These are phyloP conservation scores for Platycheirus rosarum DNA, from an alignment of 2,888 invertebrate species.

Conservation along the genomic window DNA sequence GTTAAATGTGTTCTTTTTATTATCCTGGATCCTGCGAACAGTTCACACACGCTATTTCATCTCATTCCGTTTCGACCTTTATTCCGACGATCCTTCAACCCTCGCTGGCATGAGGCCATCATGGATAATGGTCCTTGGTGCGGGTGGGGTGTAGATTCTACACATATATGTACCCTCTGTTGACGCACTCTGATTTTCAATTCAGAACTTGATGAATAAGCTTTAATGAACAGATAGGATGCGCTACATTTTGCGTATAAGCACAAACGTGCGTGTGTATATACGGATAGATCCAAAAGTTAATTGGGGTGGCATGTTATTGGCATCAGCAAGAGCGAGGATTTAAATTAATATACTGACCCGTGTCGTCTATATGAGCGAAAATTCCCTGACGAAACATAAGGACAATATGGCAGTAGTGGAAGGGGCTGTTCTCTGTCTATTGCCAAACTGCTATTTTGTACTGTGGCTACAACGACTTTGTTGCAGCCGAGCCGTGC, in stretches of 20 bases:
- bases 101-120: not conserved
- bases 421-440: not conserved
- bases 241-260: constrained; percentile 16
- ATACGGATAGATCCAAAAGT: constrained; percentile 64
- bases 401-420: constrained; percentile 27
- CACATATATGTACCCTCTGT: constrained; percentile 36
- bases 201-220: constrained; percentile 74
- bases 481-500: constrained; percentile 65
- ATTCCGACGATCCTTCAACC: constrained; percentile 16
- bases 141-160: not conserved
- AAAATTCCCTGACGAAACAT: constrained; percentile 45
- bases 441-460: constrained; percentile 6
- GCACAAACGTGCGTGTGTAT: not conserved
- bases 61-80: not conserved
- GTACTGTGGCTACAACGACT: constrained; percentile 31
- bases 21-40: constrained; percentile 62
- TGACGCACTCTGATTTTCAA: constrained; percentile 74
- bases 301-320: constrained; percentile 72
- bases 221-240: constrained; percentile 71
- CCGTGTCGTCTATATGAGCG: constrained; percentile 54
- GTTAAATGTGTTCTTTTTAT: constrained; percentile 60
- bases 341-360: constrained; percentile 74
- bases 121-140: not conserved
- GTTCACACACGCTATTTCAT: constrained; percentile 46
- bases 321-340: constrained; percentile 61